Evolutionary conservation across 2,888 invertebrate genomes (phyloP), one percentile per base, ranked within the genome.

Genomic region (Julus scanicus): DNA sequence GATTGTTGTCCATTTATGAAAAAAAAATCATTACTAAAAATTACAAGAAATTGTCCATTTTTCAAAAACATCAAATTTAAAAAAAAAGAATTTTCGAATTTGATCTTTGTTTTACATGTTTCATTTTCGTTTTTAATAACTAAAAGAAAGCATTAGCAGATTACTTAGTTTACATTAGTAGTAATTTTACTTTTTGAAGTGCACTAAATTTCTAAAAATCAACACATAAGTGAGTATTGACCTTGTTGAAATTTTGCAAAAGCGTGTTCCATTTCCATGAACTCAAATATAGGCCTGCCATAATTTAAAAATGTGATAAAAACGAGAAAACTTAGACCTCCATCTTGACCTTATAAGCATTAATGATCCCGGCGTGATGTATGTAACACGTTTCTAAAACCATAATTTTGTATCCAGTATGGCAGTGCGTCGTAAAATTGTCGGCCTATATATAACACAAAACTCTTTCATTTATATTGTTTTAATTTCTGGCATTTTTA

Each of bases 281-380:
- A 63, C 63, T 63, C 13, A 20, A 63, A 63, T 63, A 29, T 29
- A 20, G 63, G 63, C 20, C n/a, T 20, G 63, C 3, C 63, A 20
- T 63, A 20, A 63, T 15, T n/a, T 20, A 20, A 20, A 20, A 63
- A 63, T 9, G 5, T 20, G 63, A 63, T 63, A 63, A 63, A 63
- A 63, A 63, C 5, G 63, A 20, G 63, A 63, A 63, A 63, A 63
- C 63, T 20, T 63, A 63, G 63, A 63, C 63, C 20, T 63, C 57
- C 63, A 63, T 63, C 63, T 63, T 63, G 63, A 63, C 63, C 63
- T 63, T 63, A 63, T 63, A 63, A 6, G 63, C 63, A 63, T 63
- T 63, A n/a, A 63, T 63, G 63, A 63, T 63, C 63, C 20, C 20
- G 63, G 63, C 63, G 20, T 63, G 63, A 63, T 63, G 63, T 63